Percentiles rank a stretch among this genome's conserved stretches.
Evolutionary conservation across 23 tunicate species (phyloP).

Genomic region (Ascidia mentula): DNA sequence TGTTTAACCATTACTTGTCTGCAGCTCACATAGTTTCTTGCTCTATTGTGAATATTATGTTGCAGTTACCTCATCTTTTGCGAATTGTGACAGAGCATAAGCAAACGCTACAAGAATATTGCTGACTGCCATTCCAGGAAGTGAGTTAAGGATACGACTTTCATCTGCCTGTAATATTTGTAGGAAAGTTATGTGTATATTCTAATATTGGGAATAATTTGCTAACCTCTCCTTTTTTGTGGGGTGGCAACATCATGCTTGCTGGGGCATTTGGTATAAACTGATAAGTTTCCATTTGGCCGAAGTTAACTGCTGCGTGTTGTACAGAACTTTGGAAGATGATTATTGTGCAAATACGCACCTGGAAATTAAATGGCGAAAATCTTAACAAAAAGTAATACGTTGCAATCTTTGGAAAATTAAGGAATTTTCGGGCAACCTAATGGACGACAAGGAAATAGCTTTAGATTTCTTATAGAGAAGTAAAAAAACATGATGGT

Average conservation of each 20-base stretch:
- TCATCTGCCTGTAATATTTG: neutral
- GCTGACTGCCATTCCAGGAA: neutral
- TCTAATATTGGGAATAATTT: too few species aligned
- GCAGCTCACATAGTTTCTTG: too few species aligned
- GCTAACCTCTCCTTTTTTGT: constrained; percentile 14
- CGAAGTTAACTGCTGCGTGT: constrained; percentile 17
- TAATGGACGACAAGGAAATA: too few species aligned
- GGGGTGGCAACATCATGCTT: constrained; percentile 13
- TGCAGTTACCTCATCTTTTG: constrained; percentile 19
- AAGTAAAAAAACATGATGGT: too few species aligned
- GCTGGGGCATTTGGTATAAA: constrained; percentile 19
- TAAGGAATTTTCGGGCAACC: too few species aligned
- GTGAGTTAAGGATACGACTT: neutral
- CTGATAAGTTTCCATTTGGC: constrained; percentile 16
- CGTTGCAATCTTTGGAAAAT: too few species aligned
- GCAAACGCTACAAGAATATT: neutral
- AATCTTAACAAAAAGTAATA: too few species aligned
- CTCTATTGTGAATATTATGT: too few species aligned
- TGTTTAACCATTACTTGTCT: too few species aligned
- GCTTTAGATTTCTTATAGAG: too few species aligned
- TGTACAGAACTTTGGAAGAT: constrained; percentile 8
- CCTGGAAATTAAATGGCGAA: neutral
- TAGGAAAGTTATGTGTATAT: too few species aligned
- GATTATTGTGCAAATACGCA: neutral
- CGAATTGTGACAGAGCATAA: neutral